Evolutionary conservation across 2,797 vertebrate genomes (phyloP).

Genomic region (Schizothorax lantsangensis): DNA sequence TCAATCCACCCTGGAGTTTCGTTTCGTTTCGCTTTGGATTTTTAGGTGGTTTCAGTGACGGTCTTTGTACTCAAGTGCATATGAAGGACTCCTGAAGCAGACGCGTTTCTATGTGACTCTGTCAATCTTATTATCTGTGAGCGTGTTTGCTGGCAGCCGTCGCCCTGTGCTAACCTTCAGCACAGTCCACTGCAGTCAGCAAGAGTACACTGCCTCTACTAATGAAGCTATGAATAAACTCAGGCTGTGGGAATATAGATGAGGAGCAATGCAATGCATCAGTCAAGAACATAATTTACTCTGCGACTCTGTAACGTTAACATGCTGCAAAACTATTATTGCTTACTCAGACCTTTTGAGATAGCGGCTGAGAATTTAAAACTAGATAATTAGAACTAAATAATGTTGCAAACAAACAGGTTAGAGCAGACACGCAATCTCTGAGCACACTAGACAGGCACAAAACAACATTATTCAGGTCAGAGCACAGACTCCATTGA

Average conservation of each 20-base stretch:
- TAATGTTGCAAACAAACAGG: not conserved
- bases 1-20: not conserved
- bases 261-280: constrained; percentile 2
- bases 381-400: not conserved
- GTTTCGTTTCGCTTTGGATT: not conserved
- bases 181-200: constrained; percentile 21
- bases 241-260: not conserved
- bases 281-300: not conserved
- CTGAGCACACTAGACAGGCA: not conserved
- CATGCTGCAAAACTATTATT: not conserved
- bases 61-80: not conserved
- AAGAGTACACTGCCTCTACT: not conserved
- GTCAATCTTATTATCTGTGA: not conserved
- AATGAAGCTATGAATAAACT: constrained; percentile 13
- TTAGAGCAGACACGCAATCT: not conserved
- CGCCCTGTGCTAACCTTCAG: constrained; percentile 33
- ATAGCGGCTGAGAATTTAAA: not conserved
- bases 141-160: not conserved
- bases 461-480: not conserved
- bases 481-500: not conserved
- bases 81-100: not conserved
- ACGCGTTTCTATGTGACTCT: not conserved
- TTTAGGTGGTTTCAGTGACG: not conserved
- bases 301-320: not conserved
- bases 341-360: not conserved